Evolutionary conservation across 1,140 invertebrate species (phyloP), one percentile per base, ranked within the genome.

Genomic region (Paraescarpia echinospica): DNA sequence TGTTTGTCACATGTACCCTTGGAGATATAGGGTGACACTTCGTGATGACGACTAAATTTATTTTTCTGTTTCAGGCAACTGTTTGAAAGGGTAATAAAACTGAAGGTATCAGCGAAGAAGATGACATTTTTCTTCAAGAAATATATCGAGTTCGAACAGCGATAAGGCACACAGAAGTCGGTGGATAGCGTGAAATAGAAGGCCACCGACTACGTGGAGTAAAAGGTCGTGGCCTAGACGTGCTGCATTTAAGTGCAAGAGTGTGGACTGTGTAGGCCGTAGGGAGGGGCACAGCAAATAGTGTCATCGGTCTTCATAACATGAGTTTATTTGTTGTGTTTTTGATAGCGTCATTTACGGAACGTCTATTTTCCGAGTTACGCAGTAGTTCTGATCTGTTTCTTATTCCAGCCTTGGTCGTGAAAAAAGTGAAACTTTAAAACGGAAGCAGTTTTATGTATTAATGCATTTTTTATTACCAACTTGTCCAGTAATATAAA

Each of bases 61-160:
- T 77, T 31, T 93, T 94, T 93, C 35, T 93, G 89, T 94, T 94
- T 41, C 95, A 98, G 98, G 94, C 97, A 97, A 96, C 96, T 98
- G 1, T 96, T 98, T 94, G 97, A 98, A 94, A 97, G 98, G 91
- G 97, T 98, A 88, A 97, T 98, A n/a, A 96, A 97, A 22, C 97
- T 98, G 93, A 97, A 97, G 90, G 96, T 99, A 92, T 97, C 97
- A 35, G 96, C 97, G 0, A 97, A 97, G 92, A 98, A 98, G 95
- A 98, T 99, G 98, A 98, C 98, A 94, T 97, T 97, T 1, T 95
- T 99, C 5, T 98, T 97, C 95, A 98, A 98, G 95, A 98, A 99
- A 95, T 99, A 97, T 96, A 96, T 98, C n/a, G 97, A 97, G 91
- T 98, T 98, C 93, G 98, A 99, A 95, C 97, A 97, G 95, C 97